Evolutionary conservation across 2,888 invertebrate genomes (phyloP), one percentile per base, ranked within the genome.

Genomic region (Resseliella maxima): DNA sequence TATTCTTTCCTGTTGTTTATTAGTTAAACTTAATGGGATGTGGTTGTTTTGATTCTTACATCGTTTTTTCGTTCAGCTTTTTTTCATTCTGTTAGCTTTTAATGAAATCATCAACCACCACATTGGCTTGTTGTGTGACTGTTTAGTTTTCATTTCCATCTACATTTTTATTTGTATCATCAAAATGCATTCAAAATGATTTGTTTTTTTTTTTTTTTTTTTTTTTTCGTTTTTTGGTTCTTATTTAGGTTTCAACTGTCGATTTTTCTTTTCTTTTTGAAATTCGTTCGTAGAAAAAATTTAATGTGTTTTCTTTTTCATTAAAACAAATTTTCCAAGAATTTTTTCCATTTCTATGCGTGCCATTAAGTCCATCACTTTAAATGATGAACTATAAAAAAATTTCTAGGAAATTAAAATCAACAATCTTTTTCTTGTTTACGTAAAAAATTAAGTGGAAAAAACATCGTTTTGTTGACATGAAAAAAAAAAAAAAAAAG

Each of bases 41-140:
- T 72, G 0, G 31, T 72, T 72, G 18, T 27, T 72, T 72, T 72
- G 1, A 18, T 31, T 72, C 31, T 72, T 72, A 31, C 31, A 35
- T n/a, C 31, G 35, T 72, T 15, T 24, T 50, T 50, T 41, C 41
- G 59, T 59, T 27, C 3, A 2, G 21, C 12, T 59, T 3, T 59
- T 15, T 12, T 5, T 15, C 27, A 59, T 59, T 59, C 41, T 41
- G 41, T 24, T 59, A 72, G 72, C 31, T 27, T 59, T 72, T 72
- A 31, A 50, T 2, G 2, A 50, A 72, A 72, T 35, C 27, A 72
- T 72, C 72, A 72, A 21, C 31, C 72, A 72, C 31, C 41, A 41
- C 72, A 72, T 72, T 72, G 72, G 72, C 72, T 15, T 72, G 72
- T 72, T n/a, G 12, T 72, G 31, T 72, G 72, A 72, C n/a, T 35